Conservation (phyloP, 1,140 invertebrate genomes). For the Euwallacea similis region DNA sequence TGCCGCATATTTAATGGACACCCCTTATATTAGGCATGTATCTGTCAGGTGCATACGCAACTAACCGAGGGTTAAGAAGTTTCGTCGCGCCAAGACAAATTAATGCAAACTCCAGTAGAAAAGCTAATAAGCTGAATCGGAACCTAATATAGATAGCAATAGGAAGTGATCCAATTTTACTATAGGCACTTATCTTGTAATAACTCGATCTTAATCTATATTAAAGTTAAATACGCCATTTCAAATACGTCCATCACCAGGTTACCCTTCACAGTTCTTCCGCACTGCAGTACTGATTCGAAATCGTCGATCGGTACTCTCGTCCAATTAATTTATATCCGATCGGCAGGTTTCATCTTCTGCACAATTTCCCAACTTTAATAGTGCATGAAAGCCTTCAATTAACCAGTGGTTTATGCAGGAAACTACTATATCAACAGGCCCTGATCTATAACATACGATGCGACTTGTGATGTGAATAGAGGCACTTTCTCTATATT, state of each 20-base stretch:
- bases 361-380: constrained; percentile 18
- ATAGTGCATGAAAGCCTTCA: constrained; percentile 31
- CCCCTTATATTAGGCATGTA: too few relatives aligned
- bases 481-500: constrained; percentile 45
- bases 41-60: too few relatives aligned
- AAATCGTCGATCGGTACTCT: not conserved
- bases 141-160: too few relatives aligned
- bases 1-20: too few relatives aligned
- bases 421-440: constrained; percentile 31
- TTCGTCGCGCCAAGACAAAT: too few relatives aligned
- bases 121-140: too few relatives aligned
- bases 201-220: not conserved
- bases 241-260: too few relatives aligned
- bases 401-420: constrained; percentile 31
- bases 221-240: not conserved
- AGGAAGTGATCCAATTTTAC: too few relatives aligned
- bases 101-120: too few relatives aligned
- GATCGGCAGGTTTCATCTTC: constrained; percentile 27
- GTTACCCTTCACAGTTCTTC: too few relatives aligned
- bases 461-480: constrained; percentile 46
- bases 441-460: constrained; percentile 45
- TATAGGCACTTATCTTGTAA: not conserved
- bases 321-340: constrained; percentile 17
- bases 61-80: too few relatives aligned
- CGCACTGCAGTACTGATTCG: too few relatives aligned